Evolutionary conservation across 2,797 vertebrate genomes (phyloP), one percentile per base, ranked within the genome.

Genomic region (Gymnopithys bicolor): DNA sequence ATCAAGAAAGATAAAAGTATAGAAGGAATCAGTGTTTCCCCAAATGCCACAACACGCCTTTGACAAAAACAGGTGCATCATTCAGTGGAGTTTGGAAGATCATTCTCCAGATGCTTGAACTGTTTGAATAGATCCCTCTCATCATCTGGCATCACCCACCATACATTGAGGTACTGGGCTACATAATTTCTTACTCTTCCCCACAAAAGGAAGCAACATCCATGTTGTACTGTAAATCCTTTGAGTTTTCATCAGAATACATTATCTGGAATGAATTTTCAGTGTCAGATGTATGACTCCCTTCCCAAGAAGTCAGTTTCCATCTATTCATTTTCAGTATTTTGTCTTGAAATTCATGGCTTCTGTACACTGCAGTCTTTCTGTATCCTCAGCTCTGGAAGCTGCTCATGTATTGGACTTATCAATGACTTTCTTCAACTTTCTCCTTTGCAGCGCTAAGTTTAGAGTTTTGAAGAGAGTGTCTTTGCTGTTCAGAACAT

Each of bases 401-500:
- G 64, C 9, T 51, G 13, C 18, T 96, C 58, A 93, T 11, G 11
- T 60, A 15, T 53, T 77, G 14, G 76, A 70, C 0, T 2, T 48
- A 27, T 3, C n/a, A 7, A 69, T 25, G 21, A 48, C 7, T 67
- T 89, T 92, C 90, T 96, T 97, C 90, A 90, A 3, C 81, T 92
- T 97, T 64, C 87, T 95, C 84, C 87, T 97, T 14, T 95, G 88
- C 90, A 98, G 73, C 49, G 96, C 98, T 93, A 96, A 93, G 41
- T 25, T 70, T 1, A 99, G 91, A 4, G 90, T 94, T 21, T 73
- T 78, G 35, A 96, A 84, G 76, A 99, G 85, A 6, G 45, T 33
- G 7, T 98, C 95, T 48, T 90, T 94, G 45, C 97, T 99, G 96
- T 98, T 98, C 21, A 97, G 67, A 39, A 99, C 96, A 2, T 99